Conservation (phyloP, 2,797 vertebrate species). For the Crenichthys baileyi region DNA sequence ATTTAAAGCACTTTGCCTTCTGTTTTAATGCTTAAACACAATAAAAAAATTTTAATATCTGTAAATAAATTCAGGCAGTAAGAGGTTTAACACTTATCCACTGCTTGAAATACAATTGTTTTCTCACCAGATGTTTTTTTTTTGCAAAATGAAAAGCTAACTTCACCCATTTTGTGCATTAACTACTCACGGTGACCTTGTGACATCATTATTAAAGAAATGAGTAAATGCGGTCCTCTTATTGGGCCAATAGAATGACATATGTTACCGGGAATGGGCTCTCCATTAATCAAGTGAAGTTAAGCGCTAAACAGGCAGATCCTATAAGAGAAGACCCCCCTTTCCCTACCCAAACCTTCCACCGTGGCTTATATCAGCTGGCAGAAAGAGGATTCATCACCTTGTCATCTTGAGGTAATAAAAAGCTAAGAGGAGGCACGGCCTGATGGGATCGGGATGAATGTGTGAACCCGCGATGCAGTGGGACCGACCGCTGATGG, state of each 20-base stretch:
- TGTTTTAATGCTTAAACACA: background rate
- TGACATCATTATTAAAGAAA: slow-evolving; percentile 81
- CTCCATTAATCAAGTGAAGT: slow-evolving; percentile 88
- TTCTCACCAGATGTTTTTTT: slow-evolving; percentile 48
- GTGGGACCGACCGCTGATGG: slow-evolving; percentile 54
- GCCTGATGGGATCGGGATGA: slow-evolving; percentile 58
- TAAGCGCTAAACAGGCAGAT: slow-evolving; percentile 86
- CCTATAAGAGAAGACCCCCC: slow-evolving; percentile 55
- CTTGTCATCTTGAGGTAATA: slow-evolving; percentile 70
- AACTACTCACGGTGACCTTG: slow-evolving; percentile 72
- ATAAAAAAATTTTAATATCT: background rate
- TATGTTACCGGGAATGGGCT: slow-evolving; percentile 80
- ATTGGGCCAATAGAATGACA: slow-evolving; percentile 77
- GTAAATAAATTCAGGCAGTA: background rate
- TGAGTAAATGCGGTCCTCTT: slow-evolving; percentile 66
- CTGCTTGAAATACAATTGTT: slow-evolving; percentile 57
- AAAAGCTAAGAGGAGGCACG: slow-evolving; percentile 57
- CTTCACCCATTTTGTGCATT: slow-evolving; percentile 70
- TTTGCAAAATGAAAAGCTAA: slow-evolving; percentile 36
- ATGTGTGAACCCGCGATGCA: slow-evolving; percentile 54
- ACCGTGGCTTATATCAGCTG: slow-evolving; percentile 62
- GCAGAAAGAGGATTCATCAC: slow-evolving; percentile 81
- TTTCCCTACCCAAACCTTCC: slow-evolving; percentile 5
- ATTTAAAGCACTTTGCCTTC: background rate
- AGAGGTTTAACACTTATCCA: slow-evolving; percentile 22